Conservation (phyloP, 2,888 invertebrate species). For the Calliphora vomitoria region DNA sequence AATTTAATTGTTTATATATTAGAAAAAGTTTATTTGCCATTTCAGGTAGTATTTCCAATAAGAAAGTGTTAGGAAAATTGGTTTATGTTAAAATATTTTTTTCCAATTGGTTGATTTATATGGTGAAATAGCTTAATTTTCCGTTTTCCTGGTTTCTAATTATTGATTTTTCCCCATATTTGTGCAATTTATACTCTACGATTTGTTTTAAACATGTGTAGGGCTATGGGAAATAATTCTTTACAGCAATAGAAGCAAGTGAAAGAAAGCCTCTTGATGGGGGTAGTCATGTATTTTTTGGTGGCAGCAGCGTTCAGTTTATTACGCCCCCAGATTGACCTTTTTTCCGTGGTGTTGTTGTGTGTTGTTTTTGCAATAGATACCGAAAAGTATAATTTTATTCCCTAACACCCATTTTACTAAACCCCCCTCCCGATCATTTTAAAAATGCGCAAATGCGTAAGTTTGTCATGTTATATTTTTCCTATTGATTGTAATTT, state of each 20-base stretch:
- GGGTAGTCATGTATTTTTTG: neutral
- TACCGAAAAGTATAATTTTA: conserved; percentile 59
- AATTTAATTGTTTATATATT: too few species aligned
- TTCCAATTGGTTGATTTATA: too few species aligned
- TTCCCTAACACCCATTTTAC: neutral
- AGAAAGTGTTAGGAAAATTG: neutral
- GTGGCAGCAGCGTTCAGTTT: conserved; percentile 33
- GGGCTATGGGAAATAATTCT: conserved; percentile 20
- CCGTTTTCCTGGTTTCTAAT: conserved; percentile 6
- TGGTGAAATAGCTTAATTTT: conserved; percentile 27
- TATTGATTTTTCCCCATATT: conserved; percentile 75
- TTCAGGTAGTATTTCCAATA: too few species aligned
- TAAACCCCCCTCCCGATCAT: neutral
- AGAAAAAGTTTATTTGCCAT: too few species aligned
- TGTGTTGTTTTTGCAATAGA: conserved; percentile 50
- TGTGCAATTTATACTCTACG: neutral
- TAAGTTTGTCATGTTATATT: conserved; percentile 37
- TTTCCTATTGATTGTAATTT: conserved; percentile 40
- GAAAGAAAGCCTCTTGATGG: conserved; percentile 1
- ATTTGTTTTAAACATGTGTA: conserved; percentile 5
- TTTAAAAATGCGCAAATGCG: conserved; percentile 66
- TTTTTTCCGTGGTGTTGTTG: conserved; percentile 56
- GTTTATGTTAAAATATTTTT: too few species aligned
- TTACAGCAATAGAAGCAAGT: conserved; percentile 1
- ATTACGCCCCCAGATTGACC: conserved; percentile 72